Evolutionary conservation across 2,888 invertebrate species (phyloP), one percentile per base, ranked within the genome.

Genomic region (Syrista parreyssii): DNA sequence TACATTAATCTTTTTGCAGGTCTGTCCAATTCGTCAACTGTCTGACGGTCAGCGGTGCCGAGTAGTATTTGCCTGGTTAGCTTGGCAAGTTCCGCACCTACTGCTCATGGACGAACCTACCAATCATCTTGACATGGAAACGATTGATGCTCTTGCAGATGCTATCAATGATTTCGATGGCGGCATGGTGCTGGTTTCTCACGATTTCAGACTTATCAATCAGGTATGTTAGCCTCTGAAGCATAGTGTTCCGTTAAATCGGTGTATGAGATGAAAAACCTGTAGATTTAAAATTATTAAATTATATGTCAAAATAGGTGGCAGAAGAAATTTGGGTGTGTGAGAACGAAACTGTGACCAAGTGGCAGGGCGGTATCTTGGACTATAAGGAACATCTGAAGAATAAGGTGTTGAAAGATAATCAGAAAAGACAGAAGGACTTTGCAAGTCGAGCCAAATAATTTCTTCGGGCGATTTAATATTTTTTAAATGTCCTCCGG

Each of bases 311-410:
- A 73, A 23, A 75, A 30, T 88, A 99, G 98, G 99, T 99, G 55
- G 99, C 99, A 12, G 96, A 99, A 91, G 98, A 98, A 92, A 99
- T 99, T 91, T 99, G 99, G 99, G 96, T 99, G 73, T 99, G 99
- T 92, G 99, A 99, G 92, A 97, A 99, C 83, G 97, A 96, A 88
- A 95, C 96, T 6, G 96, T 98, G 77, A 99, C 98, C 35, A 98
- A 99, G 92, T 99, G 99, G 98, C 95, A 97, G 84, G 98, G 99
- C 30, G 97, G 96, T 89, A 99, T 99, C 93, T 94, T 97, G 88
- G 95, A 96, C 81, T 99, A 99, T 93, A 99, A 99, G 93, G 97
- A 98, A 89, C 96, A 97, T 90, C 94, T 99, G 83, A 97, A 98
- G 90, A 95, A 94, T 79, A 97, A 97, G 92, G 96, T 98, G 86